Base-by-base conservation (phyloP, 2,113 vertebrate genomes). In the Phalacrocorax brasilianus region DNA sequence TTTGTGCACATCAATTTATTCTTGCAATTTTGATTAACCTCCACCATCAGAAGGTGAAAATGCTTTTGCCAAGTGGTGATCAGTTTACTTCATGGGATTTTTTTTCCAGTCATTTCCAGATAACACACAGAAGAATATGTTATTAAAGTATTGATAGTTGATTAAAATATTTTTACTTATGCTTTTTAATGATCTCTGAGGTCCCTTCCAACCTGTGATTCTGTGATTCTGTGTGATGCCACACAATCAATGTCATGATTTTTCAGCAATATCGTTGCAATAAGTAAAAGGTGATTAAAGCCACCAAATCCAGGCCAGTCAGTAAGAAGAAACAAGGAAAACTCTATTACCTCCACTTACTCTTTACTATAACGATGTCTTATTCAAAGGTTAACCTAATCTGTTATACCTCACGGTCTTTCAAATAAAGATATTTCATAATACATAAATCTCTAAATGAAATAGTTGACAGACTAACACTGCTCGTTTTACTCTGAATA, bases 291-390 rank as follows among this genome's bases (percentile, higher is more conserved):
- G 62, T 33, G 19, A 23, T 32, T 49, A 27, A 73, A 70, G 23
- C 19, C 21, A 61, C 10, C 20, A 35, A 6, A n/a, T 89, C n/a
- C 17, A 45, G 38, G 17, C 12, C 32, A 78, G 23, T 40, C 50
- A 74, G 35, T 70, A 85, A 42, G 38, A 67, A 84, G n/a, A 87
- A 91, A 63, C 8, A 89, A 71, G 38, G 47, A 91, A 81, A 93
- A 50, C 2, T 62, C 7, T 52, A 14, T 65, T 75, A 45, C 5
- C 9, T 58, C 24, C 27, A 35, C 24, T 88, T 83, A 22, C 3
- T 76, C 30, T 71, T 14, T 76, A 26, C 30, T 65, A 11, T 44
- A 22, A 52, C 7, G 27, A 47, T 50, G 6, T 49, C 38, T 52
- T 91, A 40, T 44, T 73, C 44, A 72, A 63, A 81, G 5, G 11